Evolutionary conservation across 37 sponge, comb jelly and placozoan genomes (phyloP).

Genomic region (Diacarnus erythraeanus): DNA sequence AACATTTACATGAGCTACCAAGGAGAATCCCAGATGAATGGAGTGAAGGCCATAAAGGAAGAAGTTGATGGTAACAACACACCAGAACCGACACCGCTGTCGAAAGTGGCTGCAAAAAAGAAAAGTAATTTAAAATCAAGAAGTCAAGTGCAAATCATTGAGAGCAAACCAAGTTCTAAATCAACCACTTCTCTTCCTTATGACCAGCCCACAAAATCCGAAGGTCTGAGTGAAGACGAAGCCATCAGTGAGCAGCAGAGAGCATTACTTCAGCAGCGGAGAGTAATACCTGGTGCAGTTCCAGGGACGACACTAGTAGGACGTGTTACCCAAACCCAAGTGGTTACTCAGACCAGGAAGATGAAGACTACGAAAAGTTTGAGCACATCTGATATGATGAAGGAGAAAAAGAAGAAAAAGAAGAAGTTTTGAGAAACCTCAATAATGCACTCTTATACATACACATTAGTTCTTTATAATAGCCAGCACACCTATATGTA

Average conservation of each 20-base stretch:
- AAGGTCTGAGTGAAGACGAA: neutral
- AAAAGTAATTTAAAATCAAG: neutral
- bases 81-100: neutral
- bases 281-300: neutral
- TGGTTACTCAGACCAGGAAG: neutral
- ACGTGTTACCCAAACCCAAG: neutral
- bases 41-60: neutral
- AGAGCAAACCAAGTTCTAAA: neutral
- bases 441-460: too few relatives aligned
- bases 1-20: neutral
- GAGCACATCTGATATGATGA: neutral
- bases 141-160: neutral
- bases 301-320: neutral
- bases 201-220: neutral
- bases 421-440: neutral
- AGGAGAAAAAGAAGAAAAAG: conserved; percentile 1
- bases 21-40: neutral
- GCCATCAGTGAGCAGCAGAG: neutral
- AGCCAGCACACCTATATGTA: too few relatives aligned
- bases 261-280: neutral
- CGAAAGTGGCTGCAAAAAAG: neutral
- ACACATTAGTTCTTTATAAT: too few relatives aligned
- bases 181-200: too few relatives aligned
- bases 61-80: conserved; percentile 10
- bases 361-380: neutral